phyloP scores from a whole-genome alignment of 2,888 invertebrate species.

The Mantis religiosa region DNA sequence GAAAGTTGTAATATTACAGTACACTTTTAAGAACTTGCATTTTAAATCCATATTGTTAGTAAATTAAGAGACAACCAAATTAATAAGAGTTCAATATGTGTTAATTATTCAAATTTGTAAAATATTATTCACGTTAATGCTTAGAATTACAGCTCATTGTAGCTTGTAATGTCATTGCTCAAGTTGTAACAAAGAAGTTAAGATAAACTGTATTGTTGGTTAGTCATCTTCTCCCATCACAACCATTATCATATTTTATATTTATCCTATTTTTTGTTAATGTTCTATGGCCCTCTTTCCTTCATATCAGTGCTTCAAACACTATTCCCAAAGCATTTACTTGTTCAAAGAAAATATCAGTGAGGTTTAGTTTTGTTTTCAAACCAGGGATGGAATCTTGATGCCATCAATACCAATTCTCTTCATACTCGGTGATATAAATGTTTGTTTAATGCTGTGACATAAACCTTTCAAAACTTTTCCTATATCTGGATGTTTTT shows the following conservation, averaged over 20 bases:
- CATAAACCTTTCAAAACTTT: no score
- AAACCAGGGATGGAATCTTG: no score
- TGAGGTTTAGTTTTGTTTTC: no score
- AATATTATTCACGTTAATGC: not conserved
- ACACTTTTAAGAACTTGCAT: not conserved
- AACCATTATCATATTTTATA: not conserved
- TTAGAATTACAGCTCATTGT: not conserved
- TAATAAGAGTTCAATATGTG: not conserved
- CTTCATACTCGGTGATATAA: no score
- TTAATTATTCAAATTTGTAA: not conserved
- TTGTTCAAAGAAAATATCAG: no score
- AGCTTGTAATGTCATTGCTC: not conserved
- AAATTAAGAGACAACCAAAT: not conserved
- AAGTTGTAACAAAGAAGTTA: slow-evolving; percentile 2
- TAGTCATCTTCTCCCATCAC: not conserved
- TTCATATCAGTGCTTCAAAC: not conserved
- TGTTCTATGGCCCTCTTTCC: not conserved
- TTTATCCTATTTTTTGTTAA: not conserved
- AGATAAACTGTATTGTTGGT: not conserved
- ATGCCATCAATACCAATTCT: no score
- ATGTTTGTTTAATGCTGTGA: no score
- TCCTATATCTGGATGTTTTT: no score
- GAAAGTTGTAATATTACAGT: not conserved
- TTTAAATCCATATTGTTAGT: not conserved
- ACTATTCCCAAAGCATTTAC: not conserved